Percentiles rank a stretch among this genome's conserved stretches.
These are phyloP conservation scores for Rhizomys pruinosus DNA, from an alignment of 2,113 vertebrate genomes.

Conservation along the genomic window DNA sequence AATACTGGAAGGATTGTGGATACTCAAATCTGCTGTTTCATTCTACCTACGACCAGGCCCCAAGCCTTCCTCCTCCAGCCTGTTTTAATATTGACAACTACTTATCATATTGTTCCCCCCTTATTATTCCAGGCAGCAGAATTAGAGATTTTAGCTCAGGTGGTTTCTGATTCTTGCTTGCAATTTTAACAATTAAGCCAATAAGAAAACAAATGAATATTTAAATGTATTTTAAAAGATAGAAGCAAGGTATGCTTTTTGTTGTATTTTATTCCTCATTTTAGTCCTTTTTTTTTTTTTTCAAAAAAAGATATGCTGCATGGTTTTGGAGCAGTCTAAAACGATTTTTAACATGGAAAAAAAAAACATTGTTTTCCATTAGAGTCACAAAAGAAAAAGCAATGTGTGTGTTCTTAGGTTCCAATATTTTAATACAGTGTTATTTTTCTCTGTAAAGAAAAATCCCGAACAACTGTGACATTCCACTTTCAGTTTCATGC, in stretches of 20 bases:
- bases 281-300: slow-evolving; percentile 53
- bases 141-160: slow-evolving; percentile 85
- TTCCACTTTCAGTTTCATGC: slow-evolving; percentile 81
- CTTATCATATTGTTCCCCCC: slow-evolving; percentile 88
- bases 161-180: slow-evolving; percentile 75
- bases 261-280: slow-evolving; percentile 75
- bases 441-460: slow-evolving; percentile 73
- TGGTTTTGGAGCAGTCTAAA: slow-evolving; percentile 62
- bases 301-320: slow-evolving; percentile 58
- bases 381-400: slow-evolving; percentile 74
- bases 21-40: slow-evolving; percentile 95
- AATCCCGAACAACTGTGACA: slow-evolving; percentile 71
- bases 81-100: slow-evolving; percentile 96
- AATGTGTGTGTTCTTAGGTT: slow-evolving; percentile 68
- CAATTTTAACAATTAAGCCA: slow-evolving; percentile 80
- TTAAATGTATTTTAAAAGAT: slow-evolving; percentile 70
- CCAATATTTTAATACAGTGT: slow-evolving; percentile 71
- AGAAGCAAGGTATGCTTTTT: slow-evolving; percentile 65
- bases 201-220: slow-evolving; percentile 75
- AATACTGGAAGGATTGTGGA: slow-evolving; percentile 92
- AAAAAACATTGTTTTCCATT: neutral
- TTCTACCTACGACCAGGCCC: slow-evolving; percentile 94
- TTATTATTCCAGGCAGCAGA: slow-evolving; percentile 90
- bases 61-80: slow-evolving; percentile 92
- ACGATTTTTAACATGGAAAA: slow-evolving; percentile 39